phyloP scores from a whole-genome alignment of 2,888 invertebrate species.

The Drosophila infuscata region DNA sequence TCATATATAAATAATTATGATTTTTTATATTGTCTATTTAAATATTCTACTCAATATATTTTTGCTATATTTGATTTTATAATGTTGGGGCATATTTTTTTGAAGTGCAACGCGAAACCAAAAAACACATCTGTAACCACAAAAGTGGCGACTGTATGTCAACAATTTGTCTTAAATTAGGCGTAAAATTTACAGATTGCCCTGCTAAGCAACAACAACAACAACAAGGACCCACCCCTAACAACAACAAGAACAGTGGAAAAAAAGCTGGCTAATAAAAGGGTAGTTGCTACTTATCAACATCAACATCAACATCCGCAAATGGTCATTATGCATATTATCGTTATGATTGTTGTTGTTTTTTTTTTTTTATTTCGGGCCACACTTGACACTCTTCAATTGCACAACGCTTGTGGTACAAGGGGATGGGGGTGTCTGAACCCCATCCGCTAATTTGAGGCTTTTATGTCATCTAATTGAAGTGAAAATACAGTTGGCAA shows the following conservation, averaged over 20 bases:
- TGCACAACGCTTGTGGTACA: conserved; percentile 18
- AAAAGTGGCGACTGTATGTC: conserved; percentile 66
- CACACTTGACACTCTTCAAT: conserved; percentile 59
- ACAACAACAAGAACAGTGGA: not conserved
- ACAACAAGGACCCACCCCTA: conserved; percentile 35
- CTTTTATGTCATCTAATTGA: conserved; percentile 73
- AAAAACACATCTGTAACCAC: conserved; percentile 19
- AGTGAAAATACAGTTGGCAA: conserved; percentile 54
- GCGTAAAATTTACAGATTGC: conserved; percentile 82
- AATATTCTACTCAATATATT: not conserved
- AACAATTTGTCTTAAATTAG: conserved; percentile 84
- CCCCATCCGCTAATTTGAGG: conserved; percentile 64
- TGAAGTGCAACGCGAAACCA: not conserved
- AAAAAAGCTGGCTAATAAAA: conserved; percentile 57
- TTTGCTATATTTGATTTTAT: not conserved
- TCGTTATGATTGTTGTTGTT: conserved; percentile 27
- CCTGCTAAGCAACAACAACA: conserved; percentile 51
- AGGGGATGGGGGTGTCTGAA: conserved; percentile 10
- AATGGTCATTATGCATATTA: conserved; percentile 53
- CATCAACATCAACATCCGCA: conserved; percentile 26
- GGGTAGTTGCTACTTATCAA: conserved; percentile 66
- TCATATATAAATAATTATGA: not conserved
- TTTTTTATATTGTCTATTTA: not conserved
- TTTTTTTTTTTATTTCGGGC: conserved; percentile 20
- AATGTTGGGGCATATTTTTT: not conserved